These are phyloP conservation scores for Leptinotarsa peninsularis DNA, from an alignment of 2,888 invertebrate species.

Conservation along the genomic window DNA sequence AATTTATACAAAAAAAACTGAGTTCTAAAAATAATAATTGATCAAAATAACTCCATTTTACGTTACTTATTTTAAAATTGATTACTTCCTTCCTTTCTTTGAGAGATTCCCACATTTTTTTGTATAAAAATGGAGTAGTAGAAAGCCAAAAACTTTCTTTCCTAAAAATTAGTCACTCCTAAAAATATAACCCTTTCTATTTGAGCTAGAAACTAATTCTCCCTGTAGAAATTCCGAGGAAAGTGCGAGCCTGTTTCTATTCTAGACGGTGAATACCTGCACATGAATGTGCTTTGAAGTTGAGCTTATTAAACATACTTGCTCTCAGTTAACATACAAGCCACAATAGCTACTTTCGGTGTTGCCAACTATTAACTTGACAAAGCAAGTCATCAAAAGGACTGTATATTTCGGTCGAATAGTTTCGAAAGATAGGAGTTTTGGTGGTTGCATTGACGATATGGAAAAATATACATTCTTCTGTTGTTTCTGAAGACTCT, in stretches of 20 bases:
- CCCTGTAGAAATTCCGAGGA: background rate
- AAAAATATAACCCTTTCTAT: too few species aligned
- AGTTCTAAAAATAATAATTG: too few species aligned
- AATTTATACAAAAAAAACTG: too few species aligned
- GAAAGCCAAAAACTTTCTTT: too few species aligned
- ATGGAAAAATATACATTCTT: too few species aligned
- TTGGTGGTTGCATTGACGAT: background rate
- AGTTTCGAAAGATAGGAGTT: background rate
- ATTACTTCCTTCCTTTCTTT: too few species aligned
- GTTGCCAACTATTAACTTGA: conserved; percentile 22
- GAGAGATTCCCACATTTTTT: too few species aligned
- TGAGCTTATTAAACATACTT: conserved; percentile 45
- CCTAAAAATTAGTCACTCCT: too few species aligned
- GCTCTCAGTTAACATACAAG: conserved; percentile 27
- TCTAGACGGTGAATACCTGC: conserved; percentile 45
- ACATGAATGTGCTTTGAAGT: conserved; percentile 48
- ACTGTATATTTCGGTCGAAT: conserved; percentile 5
- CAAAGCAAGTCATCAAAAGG: conserved; percentile 14
- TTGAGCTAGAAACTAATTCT: background rate
- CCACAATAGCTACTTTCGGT: conserved; percentile 22
- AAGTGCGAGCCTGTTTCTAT: conserved; percentile 25
- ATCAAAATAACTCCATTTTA: too few species aligned
- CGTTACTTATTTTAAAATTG: too few species aligned
- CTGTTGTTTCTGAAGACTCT: too few species aligned
- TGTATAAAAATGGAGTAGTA: too few species aligned